Conservation (phyloP, 2,888 invertebrate genomes). For the Amphiduros pacificus region DNA sequence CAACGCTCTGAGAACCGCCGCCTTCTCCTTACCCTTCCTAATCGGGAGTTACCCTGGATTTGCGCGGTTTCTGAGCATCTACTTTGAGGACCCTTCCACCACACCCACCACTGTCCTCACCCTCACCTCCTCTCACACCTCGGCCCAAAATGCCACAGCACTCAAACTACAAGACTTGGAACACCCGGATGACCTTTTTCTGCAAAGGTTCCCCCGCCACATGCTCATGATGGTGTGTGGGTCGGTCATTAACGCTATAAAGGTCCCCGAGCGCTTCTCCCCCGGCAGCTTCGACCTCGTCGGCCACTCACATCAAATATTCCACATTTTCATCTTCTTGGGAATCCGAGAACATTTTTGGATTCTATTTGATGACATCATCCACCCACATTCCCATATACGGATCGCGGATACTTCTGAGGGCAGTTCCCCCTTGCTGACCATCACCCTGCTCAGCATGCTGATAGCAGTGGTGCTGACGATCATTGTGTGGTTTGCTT, state of each 20-base stretch:
- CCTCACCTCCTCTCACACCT: conserved; percentile 46
- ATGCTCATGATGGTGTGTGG: conserved; percentile 7
- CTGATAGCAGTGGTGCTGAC: not conserved
- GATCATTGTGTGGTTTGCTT: conserved; percentile 14
- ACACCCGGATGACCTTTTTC: conserved; percentile 9
- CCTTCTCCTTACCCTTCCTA: conserved; percentile 58
- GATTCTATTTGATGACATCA: conserved; percentile 12
- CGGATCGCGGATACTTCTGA: not conserved
- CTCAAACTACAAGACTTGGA: too few species aligned
- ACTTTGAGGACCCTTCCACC: conserved; percentile 41
- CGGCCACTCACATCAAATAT: conserved; percentile 65
- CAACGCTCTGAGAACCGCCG: conserved; percentile 51
- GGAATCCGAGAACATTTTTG: conserved; percentile 50
- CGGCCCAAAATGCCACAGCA: too few species aligned
- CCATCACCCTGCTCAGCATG: conserved; percentile 6
- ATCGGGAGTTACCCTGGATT: conserved; percentile 57
- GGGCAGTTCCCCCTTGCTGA: conserved; percentile 3
- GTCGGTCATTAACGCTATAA: conserved; percentile 4
- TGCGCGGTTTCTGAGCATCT: conserved; percentile 40
- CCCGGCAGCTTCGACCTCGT: conserved; percentile 64
- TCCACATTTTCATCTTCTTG: conserved; percentile 61
- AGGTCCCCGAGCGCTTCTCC: conserved; percentile 60
- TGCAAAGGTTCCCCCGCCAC: conserved; percentile 11
- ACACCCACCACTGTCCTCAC: conserved; percentile 57
- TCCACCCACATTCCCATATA: not conserved